Percentiles rank a stretch among this genome's conserved stretches.
Conservation (phyloP, 1,140 invertebrate species). For the Popillia japonica region DNA sequence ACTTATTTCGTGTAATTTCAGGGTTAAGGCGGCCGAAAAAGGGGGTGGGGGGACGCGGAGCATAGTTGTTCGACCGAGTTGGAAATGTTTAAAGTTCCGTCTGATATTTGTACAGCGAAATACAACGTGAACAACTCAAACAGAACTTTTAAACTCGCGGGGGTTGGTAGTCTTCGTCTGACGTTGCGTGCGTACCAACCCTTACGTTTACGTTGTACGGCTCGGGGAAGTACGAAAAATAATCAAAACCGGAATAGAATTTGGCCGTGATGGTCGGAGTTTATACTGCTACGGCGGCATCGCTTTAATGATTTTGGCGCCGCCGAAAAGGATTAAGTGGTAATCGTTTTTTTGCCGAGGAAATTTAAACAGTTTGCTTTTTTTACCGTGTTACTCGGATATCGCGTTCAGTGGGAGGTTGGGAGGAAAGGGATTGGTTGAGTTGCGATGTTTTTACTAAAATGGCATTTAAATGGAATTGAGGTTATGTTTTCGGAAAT, state of each 20-base stretch:
- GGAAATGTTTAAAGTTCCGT: neutral
- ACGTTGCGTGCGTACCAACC: neutral
- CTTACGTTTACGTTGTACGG: too few species aligned
- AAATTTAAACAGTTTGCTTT: neutral
- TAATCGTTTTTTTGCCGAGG: neutral
- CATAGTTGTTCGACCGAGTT: too few species aligned
- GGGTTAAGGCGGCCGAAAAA: too few species aligned
- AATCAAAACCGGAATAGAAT: neutral
- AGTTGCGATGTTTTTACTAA: too few species aligned
- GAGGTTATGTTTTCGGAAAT: too few species aligned
- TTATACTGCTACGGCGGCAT: neutral
- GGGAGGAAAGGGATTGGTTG: too few species aligned
- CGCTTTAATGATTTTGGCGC: neutral
- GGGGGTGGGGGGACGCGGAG: too few species aligned
- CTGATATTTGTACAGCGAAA: constrained; percentile 6
- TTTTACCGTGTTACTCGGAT: too few species aligned
- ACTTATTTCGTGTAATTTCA: too few species aligned
- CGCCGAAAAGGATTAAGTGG: neutral
- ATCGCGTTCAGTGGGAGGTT: too few species aligned
- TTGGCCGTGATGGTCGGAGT: neutral
- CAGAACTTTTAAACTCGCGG: neutral
- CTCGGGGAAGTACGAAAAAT: neutral
- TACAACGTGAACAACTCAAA: constrained; percentile 1
- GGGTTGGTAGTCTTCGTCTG: neutral
- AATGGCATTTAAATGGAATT: too few species aligned